phyloP scores from a whole-genome alignment of 2,797 vertebrate species.

The Mormyrus proboscirostris region DNA sequence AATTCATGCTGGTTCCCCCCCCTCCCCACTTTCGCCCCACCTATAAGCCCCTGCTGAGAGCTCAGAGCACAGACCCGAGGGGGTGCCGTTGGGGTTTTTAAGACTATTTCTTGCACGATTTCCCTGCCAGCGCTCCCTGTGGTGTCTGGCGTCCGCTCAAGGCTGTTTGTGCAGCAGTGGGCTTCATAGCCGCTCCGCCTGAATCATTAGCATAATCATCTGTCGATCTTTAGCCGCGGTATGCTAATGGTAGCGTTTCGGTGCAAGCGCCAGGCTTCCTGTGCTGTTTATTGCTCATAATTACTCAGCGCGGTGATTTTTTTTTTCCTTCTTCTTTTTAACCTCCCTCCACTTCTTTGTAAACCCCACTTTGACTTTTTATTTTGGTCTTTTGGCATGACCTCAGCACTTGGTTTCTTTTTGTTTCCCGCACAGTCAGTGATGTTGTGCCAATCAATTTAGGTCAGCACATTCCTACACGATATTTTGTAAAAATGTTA shows the following conservation, averaged over 20 bases:
- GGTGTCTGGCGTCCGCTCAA: slow-evolving; percentile 25
- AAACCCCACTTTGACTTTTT: neutral
- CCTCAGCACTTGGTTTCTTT: neutral
- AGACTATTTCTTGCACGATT: neutral
- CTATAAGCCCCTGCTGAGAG: too few relatives aligned
- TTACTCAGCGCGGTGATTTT: neutral
- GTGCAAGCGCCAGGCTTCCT: slow-evolving; percentile 13
- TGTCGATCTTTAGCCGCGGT: slow-evolving; percentile 5
- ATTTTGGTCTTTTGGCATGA: neutral
- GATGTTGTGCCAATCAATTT: neutral
- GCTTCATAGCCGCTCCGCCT: slow-evolving; percentile 19
- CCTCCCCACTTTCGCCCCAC: neutral
- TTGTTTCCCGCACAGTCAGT: neutral
- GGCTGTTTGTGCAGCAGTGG: slow-evolving; percentile 35
- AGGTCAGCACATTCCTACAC: neutral
- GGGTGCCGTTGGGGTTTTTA: neutral
- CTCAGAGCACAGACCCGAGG: neutral
- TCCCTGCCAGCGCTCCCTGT: neutral
- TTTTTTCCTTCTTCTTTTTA: neutral
- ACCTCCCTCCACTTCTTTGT: neutral
- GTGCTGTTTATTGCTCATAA: neutral
- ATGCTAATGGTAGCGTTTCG: slow-evolving; percentile 29
- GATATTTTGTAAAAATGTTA: neutral
- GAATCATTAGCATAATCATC: slow-evolving; percentile 32
- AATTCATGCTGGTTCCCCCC: neutral